phyloP scores from a whole-genome alignment of 2,888 invertebrate species.

The Heteromyza rotundicornis region DNA sequence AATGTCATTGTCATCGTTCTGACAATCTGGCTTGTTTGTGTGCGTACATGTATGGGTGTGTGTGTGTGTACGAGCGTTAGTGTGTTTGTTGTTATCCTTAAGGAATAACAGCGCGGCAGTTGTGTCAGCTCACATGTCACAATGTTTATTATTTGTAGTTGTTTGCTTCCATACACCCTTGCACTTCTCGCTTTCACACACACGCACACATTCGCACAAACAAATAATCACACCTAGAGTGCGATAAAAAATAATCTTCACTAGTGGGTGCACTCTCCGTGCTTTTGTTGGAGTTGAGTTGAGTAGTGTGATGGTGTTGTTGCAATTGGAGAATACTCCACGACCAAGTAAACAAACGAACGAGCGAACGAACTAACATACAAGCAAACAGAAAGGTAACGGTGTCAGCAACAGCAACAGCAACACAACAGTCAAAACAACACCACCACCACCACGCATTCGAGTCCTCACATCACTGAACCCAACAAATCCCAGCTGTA shows the following conservation, averaged over 20 bases:
- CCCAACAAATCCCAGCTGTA: too few relatives aligned
- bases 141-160: slow-evolving; percentile 11
- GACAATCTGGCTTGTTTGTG: too few relatives aligned
- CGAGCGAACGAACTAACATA: background rate
- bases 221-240: slow-evolving; percentile 18
- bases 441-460: too few relatives aligned
- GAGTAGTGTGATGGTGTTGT: slow-evolving; percentile 29
- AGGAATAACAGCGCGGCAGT: slow-evolving; percentile 5
- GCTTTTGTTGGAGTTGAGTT: slow-evolving; percentile 32
- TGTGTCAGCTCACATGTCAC: slow-evolving; percentile 11
- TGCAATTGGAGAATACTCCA: slow-evolving; percentile 20
- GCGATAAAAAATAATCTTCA: slow-evolving; percentile 20
- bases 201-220: background rate
- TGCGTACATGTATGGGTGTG: background rate
- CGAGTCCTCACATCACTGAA: background rate
- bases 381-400: too few relatives aligned
- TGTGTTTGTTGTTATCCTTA: slow-evolving; percentile 7
- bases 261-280: slow-evolving; percentile 10
- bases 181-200: background rate
- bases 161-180: slow-evolving; percentile 3
- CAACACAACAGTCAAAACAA: background rate
- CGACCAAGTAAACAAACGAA: slow-evolving; percentile 16
- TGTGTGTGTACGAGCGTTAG: background rate
- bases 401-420: background rate
- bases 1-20: slow-evolving; percentile 16